phyloP scores from a whole-genome alignment of 1,140 invertebrate species.

The Berghia stephanieae region DNA sequence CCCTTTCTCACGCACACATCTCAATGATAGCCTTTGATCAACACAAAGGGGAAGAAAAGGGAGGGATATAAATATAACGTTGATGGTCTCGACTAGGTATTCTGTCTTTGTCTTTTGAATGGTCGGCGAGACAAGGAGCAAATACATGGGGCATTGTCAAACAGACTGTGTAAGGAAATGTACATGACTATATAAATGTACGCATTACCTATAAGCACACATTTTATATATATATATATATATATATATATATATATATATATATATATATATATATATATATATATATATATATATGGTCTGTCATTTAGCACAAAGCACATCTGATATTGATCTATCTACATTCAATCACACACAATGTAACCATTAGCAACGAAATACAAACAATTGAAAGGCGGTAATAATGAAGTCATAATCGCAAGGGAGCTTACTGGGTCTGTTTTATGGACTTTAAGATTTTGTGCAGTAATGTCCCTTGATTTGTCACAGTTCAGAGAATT shows the following conservation, averaged over 20 bases:
- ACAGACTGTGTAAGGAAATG: neutral
- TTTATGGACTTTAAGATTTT: neutral
- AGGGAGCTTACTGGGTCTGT: neutral
- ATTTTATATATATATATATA: constrained; percentile 2
- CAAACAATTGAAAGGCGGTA: neutral
- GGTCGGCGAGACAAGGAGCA: neutral
- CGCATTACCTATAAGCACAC: no score
- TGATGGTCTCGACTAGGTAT: no score
- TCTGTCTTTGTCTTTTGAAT: neutral
- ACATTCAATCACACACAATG: neutral
- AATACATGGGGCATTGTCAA: neutral
- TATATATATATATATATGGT: neutral
- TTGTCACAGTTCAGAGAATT: no score
- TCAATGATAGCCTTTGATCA: neutral
- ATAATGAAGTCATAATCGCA: neutral
- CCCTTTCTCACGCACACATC: neutral
- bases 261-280: constrained; percentile 11
- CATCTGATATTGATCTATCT: neutral
- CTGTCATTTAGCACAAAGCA: neutral
- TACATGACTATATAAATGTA: no score
- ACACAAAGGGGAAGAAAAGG: neutral
- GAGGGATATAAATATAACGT: neutral
- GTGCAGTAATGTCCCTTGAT: neutral
- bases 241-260: constrained; percentile 12
- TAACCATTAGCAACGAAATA: neutral